Evolutionary conservation across 1,140 invertebrate genomes (phyloP), one percentile per base, ranked within the genome.

Genomic region (Drosophila funebris): DNA sequence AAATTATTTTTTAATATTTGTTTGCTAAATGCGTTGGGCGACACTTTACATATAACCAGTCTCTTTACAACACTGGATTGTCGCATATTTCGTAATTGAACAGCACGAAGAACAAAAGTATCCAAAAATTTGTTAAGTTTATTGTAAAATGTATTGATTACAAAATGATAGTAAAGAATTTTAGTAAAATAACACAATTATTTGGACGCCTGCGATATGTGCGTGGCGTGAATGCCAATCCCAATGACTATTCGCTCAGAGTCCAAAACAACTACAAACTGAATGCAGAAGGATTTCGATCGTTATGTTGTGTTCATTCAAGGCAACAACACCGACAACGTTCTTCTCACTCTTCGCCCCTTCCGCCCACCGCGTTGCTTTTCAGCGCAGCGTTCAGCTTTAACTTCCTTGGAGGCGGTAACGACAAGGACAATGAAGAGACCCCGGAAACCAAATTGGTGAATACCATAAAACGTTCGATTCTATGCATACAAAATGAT

Each of bases 401-500:
- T 1, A 74, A 48, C 29, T 20, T 87, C 8, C 87, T 85, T n/a
- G 70, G 58, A 0, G 58, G 58, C 3, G 18, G 48, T 13, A n/a
- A 24, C 0, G 67, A 76, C 6, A 53, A 66, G 5, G 79, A 90
- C 0, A 88, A 94, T 29, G 91, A 94, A 54, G 78, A 88, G 13
- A 66, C 79, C 2, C 92, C 94, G 36, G 95, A 96, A 91, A 94
- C 95, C 46, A 94, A 96, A 84, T 84, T 96, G 13, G 94, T 96
- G 74, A 93, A 93, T 57, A 95, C 94, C 0, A 95, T 97, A 43
- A 97, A 97, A 92, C 92, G 95, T 73, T 95, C 95, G 2, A 93
- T 96, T 64, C 90, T 96, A 7, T 93, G 94, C 61, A 95, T 95
- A 46, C 94, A 98, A 94, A 94, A 94, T 80, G 93, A 94, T 76